A percentile compares a stretch with the other conserved stretches of the same genome.
phyloP scores from a whole-genome alignment of 2,113 vertebrate genomes.

The Oncorhynchus masou region DNA sequence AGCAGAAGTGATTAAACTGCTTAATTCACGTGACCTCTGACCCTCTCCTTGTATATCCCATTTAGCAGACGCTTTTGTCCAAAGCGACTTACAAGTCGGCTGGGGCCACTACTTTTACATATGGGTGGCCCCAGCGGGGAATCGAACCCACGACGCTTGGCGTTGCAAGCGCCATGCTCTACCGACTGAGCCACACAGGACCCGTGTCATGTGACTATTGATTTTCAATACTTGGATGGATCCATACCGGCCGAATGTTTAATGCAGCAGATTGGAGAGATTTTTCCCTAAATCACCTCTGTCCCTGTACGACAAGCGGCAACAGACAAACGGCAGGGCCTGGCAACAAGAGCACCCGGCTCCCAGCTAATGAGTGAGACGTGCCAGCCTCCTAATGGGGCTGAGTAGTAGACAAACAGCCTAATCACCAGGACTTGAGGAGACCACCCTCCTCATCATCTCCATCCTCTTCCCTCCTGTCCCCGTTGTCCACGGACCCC shows the following conservation, averaged over 20 bases:
- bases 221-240: not conserved
- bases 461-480: not conserved
- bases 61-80: too few species aligned
- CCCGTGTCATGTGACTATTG: conserved; percentile 9
- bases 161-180: too few species aligned
- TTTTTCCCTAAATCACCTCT: not conserved
- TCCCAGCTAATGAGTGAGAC: not conserved
- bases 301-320: not conserved
- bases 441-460: not conserved
- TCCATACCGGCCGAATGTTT: not conserved
- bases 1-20: not conserved
- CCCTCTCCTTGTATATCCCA: not conserved
- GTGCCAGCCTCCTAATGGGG: not conserved
- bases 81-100: too few species aligned
- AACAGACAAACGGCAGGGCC: not conserved
- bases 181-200: too few species aligned
- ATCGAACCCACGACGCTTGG: too few species aligned
- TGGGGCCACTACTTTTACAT: too few species aligned
- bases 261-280: conserved; percentile 2
- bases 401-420: not conserved
- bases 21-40: not conserved
- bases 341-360: not conserved
- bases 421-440: not conserved
- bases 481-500: not conserved
- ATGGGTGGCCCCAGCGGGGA: too few species aligned